A percentile compares a stretch with the other conserved stretches of the same genome.
These are phyloP conservation scores for Melanocharis versteri DNA, from an alignment of 2,113 vertebrate genomes.

Conservation along the genomic window DNA sequence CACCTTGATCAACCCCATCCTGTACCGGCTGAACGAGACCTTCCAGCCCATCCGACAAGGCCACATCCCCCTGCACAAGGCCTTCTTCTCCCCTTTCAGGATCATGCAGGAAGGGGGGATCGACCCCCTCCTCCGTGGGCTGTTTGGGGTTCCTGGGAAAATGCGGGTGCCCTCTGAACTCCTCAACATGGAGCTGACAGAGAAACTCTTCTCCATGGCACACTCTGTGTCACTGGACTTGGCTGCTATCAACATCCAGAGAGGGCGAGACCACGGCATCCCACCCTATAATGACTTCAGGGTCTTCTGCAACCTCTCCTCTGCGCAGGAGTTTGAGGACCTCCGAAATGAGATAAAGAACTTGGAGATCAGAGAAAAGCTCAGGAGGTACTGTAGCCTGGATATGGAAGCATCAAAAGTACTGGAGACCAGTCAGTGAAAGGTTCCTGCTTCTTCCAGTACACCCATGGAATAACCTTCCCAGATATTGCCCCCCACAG, in stretches of 20 bases:
- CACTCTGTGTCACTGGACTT: constrained; percentile 73
- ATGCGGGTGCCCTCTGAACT: constrained; percentile 72
- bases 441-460: neutral
- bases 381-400: constrained; percentile 64
- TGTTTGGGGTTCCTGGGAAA: constrained; percentile 72
- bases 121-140: constrained; percentile 69
- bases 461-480: neutral
- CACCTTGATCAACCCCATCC: constrained; percentile 73
- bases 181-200: constrained; percentile 73
- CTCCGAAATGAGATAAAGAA: constrained; percentile 74
- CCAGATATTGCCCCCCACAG: neutral
- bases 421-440: neutral
- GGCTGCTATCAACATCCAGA: constrained; percentile 75
- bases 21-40: constrained; percentile 67
- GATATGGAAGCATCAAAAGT: neutral
- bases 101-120: constrained; percentile 74
- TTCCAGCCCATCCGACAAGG: constrained; percentile 71
- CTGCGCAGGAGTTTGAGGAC: constrained; percentile 70
- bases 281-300: constrained; percentile 76
- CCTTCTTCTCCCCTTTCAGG: constrained; percentile 75
- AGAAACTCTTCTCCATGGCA: constrained; percentile 75
- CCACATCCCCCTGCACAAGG: constrained; percentile 71
- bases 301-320: constrained; percentile 75
- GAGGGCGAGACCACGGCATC: constrained; percentile 72
- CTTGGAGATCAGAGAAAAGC: constrained; percentile 74